Evolutionary conservation across 2,113 vertebrate genomes (phyloP), one percentile per base, ranked within the genome.

Genomic region (Clinocottus analis): DNA sequence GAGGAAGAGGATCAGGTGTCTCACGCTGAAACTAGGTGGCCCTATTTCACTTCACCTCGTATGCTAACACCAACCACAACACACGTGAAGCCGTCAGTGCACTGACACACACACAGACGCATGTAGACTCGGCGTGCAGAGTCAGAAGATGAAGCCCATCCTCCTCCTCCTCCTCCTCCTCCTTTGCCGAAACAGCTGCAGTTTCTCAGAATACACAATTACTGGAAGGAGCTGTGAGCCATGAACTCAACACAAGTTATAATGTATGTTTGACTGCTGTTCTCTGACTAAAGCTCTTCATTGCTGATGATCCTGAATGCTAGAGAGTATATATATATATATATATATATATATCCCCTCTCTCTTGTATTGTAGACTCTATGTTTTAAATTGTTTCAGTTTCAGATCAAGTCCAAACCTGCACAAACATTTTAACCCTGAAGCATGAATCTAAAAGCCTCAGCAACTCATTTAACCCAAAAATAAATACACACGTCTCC

Each of bases 1-100:
- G 37, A 61, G 59, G 59, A 63, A 41, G 61, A 45, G 39, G 39
- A 43, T 17, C 37, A 27, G 62, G 14, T 64, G 25, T 43, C 61
- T 16, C 19, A 37, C 0, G 14, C 8, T 27, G 62, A 64, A 64
- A 64, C 39, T 27, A 45, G 63, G 39, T 45, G 63, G 63, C 63
- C 41, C 41, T 6, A 29, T 65, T 65, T 66, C 27, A 21, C 43
- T 31, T 47, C 27, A 21, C 25, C 31, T 65, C 23, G 29, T 45
- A 49, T 4, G 17, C 25, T 3, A 66, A 66, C 41, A 65, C 39
- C 45, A 65, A 45, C 63, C 39, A 45, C 63, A 43, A 37, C 19
- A 63, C 39, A 65, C 23, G 16, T 45, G 39, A 45, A 45, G 7
- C 5, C 23, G 3, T 16, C 29, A 16, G 39, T 9, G 35, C 59